Evolutionary conservation across 2,888 invertebrate species (phyloP), one percentile per base, ranked within the genome.

Genomic region (Allolobophora icterica): DNA sequence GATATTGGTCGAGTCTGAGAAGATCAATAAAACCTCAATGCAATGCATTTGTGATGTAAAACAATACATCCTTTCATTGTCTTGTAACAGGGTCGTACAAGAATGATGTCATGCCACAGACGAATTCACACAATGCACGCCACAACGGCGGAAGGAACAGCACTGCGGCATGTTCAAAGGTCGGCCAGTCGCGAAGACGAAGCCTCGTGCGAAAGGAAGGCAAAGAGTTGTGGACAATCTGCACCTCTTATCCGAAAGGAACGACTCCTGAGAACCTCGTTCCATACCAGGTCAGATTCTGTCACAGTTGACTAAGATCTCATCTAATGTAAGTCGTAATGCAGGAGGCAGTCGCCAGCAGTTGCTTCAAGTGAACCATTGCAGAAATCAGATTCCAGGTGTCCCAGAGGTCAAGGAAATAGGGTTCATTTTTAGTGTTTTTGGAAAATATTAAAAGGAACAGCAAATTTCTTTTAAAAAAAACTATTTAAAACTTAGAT

Each of bases 231-330:
- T 91, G 91, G 91, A 58, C 91, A 21, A 89, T 89, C n/a, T 91
- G 58, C 89, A 90, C 91, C 2, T 71, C 91, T n/a, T 93, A 93
- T 90, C 92, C 92, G 19, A 91, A 92, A 13, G 91, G 93, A 35
- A 89, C 92, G 38, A 91, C 89, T 30, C 92, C 93, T 3, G 89
- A 91, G 30, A 90, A 92, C 38, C 92, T 93, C 15, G 58, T 91
- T 21, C 92, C 92, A 21, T 92, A 93, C 89, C 91, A 93, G 92
- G 93, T 92, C 33, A 87, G 90, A 34, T 15, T 13, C n/a, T n/a
- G 5, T 24, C 52, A 24, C 11, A 38, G 38, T 38, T 38, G 38
- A 38, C 38, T 38, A 38, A 38, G 38, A 38, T 3, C 38, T 38
- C 38, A 5, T 38, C 4, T 38, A 38, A 38, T 8, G 38, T 38